These are phyloP conservation scores for Fistularia commersonii DNA, from an alignment of 2,797 vertebrate species.

Conservation along the genomic window DNA sequence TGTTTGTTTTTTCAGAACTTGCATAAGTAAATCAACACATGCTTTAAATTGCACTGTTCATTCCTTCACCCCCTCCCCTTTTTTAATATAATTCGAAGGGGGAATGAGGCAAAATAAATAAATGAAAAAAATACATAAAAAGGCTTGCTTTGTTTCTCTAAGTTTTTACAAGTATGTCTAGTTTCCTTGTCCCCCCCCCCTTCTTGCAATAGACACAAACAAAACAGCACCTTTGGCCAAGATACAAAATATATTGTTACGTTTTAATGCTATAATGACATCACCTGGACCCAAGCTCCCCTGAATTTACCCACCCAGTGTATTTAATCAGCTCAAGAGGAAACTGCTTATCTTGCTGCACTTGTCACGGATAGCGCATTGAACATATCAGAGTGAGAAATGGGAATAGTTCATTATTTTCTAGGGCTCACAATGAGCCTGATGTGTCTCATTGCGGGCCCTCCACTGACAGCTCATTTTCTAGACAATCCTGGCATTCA, in stretches of 20 bases:
- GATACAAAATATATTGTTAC: constrained; percentile 44
- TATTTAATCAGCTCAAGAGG: constrained; percentile 76
- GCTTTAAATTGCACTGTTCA: constrained; percentile 3
- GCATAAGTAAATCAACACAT: constrained; percentile 27
- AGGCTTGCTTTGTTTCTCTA: constrained; percentile 34
- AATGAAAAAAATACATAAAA: constrained; percentile 11
- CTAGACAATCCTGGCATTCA: constrained; percentile 75
- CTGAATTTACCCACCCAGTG: constrained; percentile 54
- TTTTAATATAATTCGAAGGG: constrained; percentile 22
- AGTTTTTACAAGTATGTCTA: constrained; percentile 27
- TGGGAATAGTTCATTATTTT: constrained; percentile 80
- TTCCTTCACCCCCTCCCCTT: constrained; percentile 1
- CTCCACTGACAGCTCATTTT: constrained; percentile 79
- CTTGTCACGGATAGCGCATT: constrained; percentile 76
- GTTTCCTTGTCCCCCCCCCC: constrained; percentile 13
- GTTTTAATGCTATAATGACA: constrained; percentile 45
- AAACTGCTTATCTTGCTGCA: constrained; percentile 70
- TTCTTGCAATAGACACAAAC: no score
- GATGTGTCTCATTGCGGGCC: constrained; percentile 75
- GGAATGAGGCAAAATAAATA: constrained; percentile 22
- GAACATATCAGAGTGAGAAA: constrained; percentile 73
- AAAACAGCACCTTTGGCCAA: not conserved
- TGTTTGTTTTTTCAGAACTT: constrained; percentile 28
- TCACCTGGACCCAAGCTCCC: constrained; percentile 53
- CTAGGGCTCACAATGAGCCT: constrained; percentile 71